Evolutionary conservation across 2,113 vertebrate genomes (phyloP), one percentile per base, ranked within the genome.

Genomic region (Verasper variegatus): DNA sequence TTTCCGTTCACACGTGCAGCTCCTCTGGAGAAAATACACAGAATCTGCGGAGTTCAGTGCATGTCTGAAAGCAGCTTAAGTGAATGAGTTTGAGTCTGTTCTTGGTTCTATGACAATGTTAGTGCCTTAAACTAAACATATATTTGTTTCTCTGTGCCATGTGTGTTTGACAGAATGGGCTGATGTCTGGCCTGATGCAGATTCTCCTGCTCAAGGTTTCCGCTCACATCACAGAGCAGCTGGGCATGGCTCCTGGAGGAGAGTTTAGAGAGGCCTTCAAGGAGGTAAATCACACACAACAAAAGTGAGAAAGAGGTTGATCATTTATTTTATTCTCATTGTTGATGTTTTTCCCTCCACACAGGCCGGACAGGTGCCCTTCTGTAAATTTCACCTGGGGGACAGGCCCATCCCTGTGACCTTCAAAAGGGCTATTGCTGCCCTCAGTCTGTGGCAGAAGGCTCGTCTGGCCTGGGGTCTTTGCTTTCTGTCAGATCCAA

Each of bases 121-220:
- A 7, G 1, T 7, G 7, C 31, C 31, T 31, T 37, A 37, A 37
- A 9, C 8, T 10, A 37, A 37, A 37, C 1, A 3, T 12, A 37
- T 11, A 13, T 40, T 15, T 11, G 12, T 65, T 58, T 81, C 7
- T 6, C 65, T 72, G 13, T 74, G 57, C 24, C 6, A 15, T 60
- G 11, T 71, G 52, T 76, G 60, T 85, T 62, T 71, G 40, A 67
- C 92, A 99, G 98, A 99, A 99, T 0, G 98, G 98, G 21, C 80
- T 99, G 80, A 98, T 99, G 95, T 99, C 98, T 0, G 98, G 98
- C 54, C 91, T 99, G 82, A 99, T 99, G 98, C 98, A 99, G 93
- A 99, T 99, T 92, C 94, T 99, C 61, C 95, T 99, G 78, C 94
- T 99, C 72, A 99, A 99, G 88, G 98, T 99, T 80, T 99, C 98